Percentiles rank a stretch among this genome's conserved stretches.
These are phyloP conservation scores for Alitta virens DNA, from an alignment of 2,888 invertebrate genomes.

Conservation along the genomic window DNA sequence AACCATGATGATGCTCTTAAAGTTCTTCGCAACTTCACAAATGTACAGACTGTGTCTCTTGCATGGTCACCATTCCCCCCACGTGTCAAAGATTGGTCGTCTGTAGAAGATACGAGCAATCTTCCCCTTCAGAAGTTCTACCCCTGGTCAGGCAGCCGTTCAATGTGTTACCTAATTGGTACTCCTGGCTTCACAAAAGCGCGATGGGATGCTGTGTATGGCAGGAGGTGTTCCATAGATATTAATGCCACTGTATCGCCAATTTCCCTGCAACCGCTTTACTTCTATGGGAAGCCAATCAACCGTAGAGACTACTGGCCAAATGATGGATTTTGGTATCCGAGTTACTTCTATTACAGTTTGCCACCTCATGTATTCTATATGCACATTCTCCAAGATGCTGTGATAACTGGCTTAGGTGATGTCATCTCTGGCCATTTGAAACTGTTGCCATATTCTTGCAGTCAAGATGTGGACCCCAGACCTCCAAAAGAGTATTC, in stretches of 20 bases:
- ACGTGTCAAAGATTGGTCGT: constrained; percentile 11
- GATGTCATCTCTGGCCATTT: constrained; percentile 26
- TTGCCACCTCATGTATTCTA: constrained; percentile 25
- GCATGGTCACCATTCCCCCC: constrained; percentile 13
- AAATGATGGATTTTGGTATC: constrained; percentile 26
- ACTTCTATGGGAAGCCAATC: constrained; percentile 30
- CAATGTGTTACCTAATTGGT: constrained; percentile 26
- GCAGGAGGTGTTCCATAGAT: constrained; percentile 20
- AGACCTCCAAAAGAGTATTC: constrained; percentile 18
- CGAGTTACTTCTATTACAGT: constrained; percentile 21
- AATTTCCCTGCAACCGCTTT: constrained; percentile 23
- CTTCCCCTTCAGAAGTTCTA: constrained; percentile 24
- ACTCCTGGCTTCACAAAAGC: constrained; percentile 28
- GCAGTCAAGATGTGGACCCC: constrained; percentile 26
- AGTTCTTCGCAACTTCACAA: constrained; percentile 10
- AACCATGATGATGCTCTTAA: constrained; percentile 26
- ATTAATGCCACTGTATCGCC: neutral
- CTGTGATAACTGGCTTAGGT: constrained; percentile 24
- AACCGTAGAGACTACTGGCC: constrained; percentile 31
- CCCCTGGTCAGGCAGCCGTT: constrained; percentile 25
- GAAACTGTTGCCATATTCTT: constrained; percentile 29
- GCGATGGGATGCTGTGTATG: constrained; percentile 30
- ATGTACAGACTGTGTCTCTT: constrained; percentile 20
- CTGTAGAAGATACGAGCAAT: constrained; percentile 17
- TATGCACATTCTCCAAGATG: constrained; percentile 27